A percentile compares a stretch with the other conserved stretches of the same genome.
Conservation (phyloP, 2,797 vertebrate species). For the Takifugu ocellatus region DNA sequence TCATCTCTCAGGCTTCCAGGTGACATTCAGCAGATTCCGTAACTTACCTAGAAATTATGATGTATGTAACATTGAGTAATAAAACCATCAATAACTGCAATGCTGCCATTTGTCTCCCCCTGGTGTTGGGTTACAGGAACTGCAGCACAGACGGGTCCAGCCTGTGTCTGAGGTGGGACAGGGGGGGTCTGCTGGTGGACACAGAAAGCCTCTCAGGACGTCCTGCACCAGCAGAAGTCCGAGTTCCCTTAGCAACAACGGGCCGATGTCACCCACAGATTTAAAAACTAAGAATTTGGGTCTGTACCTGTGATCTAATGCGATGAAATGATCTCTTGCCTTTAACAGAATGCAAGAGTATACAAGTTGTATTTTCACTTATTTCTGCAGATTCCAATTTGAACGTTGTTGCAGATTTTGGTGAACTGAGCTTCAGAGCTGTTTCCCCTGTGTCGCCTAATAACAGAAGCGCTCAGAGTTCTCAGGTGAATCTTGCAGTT, state of each 20-base stretch:
- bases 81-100: too few relatives aligned
- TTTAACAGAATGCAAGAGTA: background rate
- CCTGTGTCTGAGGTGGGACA: conserved; percentile 56
- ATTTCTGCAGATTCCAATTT: conserved; percentile 68
- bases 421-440: conserved; percentile 59
- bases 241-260: conserved; percentile 38
- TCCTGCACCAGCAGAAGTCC: conserved; percentile 29
- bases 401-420: conserved; percentile 43
- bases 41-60: too few relatives aligned
- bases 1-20: conserved; percentile 85
- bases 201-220: conserved; percentile 67
- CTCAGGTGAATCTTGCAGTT: conserved; percentile 56
- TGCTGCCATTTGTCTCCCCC: conserved; percentile 11
- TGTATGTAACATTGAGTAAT: too few relatives aligned
- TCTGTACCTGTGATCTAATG: conserved; percentile 43
- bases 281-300: conserved; percentile 82
- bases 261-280: conserved; percentile 40
- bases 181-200: conserved; percentile 43
- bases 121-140: conserved; percentile 72
- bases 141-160: conserved; percentile 82
- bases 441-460: conserved; percentile 61
- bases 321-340: background rate
- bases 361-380: background rate
- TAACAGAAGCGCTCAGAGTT: conserved; percentile 63
- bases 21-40: conserved; percentile 31